Evolutionary conservation across 2,888 invertebrate species (phyloP).

Genomic region (Perdita meconis): DNA sequence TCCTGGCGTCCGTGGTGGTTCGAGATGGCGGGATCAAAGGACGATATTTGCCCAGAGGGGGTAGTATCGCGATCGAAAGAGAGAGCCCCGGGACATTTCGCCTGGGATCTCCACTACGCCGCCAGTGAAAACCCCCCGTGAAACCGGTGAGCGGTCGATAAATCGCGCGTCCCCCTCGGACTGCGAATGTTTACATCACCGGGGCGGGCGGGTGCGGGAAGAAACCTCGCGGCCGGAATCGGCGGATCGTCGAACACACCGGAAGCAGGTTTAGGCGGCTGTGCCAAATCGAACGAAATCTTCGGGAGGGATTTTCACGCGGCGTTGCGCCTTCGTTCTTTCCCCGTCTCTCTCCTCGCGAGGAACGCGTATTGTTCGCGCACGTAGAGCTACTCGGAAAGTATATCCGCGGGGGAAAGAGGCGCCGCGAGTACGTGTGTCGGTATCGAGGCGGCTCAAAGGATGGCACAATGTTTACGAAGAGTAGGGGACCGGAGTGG

Average conservation of each 20-base stretch:
- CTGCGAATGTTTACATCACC: slow-evolving; percentile 44
- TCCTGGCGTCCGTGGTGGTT: slow-evolving; percentile 10
- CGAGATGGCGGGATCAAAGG: slow-evolving; percentile 32
- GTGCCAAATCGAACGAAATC: slow-evolving; percentile 38
- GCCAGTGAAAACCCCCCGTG: slow-evolving; percentile 41
- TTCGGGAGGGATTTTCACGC: slow-evolving; percentile 28
- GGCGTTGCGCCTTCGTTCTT: slow-evolving; percentile 12
- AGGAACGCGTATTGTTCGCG: slow-evolving; percentile 10
- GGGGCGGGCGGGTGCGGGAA: neutral
- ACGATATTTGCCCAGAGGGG: slow-evolving; percentile 32
- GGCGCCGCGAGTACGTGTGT: neutral
- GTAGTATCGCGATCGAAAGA: slow-evolving; percentile 23
- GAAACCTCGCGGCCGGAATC: too few relatives aligned
- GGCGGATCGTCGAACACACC: neutral
- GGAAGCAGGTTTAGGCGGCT: neutral
- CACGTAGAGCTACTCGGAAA: slow-evolving; percentile 32
- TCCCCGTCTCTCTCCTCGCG: neutral
- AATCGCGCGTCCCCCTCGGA: slow-evolving; percentile 37
- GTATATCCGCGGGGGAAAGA: slow-evolving; percentile 26
- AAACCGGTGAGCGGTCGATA: slow-evolving; percentile 43
- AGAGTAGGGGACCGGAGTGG: slow-evolving; percentile 41
- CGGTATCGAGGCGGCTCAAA: slow-evolving; percentile 52
- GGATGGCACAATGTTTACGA: slow-evolving; percentile 60
- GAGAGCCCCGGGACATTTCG: slow-evolving; percentile 17
- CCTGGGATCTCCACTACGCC: slow-evolving; percentile 33